phyloP scores from a whole-genome alignment of 2,113 vertebrate genomes.

The Phrynocephalus versicolor region DNA sequence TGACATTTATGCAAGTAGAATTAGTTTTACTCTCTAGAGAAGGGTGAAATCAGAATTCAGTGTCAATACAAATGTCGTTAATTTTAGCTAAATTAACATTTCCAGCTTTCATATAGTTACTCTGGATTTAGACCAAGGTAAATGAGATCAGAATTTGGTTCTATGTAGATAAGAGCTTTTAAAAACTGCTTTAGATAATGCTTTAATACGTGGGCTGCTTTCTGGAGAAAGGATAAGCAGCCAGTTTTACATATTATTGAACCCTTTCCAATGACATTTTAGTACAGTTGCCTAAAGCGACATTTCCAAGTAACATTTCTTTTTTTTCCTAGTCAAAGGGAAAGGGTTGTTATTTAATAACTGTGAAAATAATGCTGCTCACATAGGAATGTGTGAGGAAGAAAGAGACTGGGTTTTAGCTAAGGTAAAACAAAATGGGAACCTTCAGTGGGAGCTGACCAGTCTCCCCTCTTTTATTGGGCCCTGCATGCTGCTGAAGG shows the following conservation, averaged over 20 bases:
- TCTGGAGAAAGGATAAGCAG: background rate
- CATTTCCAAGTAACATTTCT: background rate
- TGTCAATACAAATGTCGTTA: background rate
- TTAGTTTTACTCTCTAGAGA: constrained; percentile 2
- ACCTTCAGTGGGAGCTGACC: too few relatives aligned
- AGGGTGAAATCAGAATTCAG: background rate
- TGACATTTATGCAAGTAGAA: background rate
- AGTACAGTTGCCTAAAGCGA: constrained; percentile 1
- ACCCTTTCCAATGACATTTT: constrained; percentile 8
- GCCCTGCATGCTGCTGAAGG: background rate
- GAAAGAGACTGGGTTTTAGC: background rate
- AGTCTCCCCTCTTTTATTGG: too few relatives aligned
- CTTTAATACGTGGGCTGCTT: background rate
- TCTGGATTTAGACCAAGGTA: background rate
- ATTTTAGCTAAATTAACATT: background rate
- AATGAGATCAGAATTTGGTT: background rate
- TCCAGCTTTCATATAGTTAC: background rate
- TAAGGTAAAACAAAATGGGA: background rate
- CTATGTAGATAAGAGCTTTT: background rate
- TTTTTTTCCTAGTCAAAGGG: background rate
- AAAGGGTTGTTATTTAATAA: background rate
- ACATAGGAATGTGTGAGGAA: too few relatives aligned
- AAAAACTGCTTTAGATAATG: constrained; percentile 1
- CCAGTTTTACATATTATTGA: constrained; percentile 1
- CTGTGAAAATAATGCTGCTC: background rate